phyloP scores from a whole-genome alignment of 2,888 invertebrate genomes.

The Uropetala carovei region DNA sequence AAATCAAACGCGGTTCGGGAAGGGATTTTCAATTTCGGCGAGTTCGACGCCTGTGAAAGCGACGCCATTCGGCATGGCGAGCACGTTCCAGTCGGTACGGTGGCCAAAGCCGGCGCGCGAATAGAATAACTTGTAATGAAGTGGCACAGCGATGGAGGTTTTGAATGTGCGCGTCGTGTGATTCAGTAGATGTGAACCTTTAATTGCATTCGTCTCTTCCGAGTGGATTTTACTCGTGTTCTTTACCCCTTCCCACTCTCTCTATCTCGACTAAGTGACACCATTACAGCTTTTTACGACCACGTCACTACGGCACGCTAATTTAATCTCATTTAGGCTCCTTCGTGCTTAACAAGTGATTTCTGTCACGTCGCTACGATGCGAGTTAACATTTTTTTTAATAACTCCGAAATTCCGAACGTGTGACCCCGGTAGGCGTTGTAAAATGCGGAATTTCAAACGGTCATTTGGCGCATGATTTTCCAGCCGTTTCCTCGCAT shows the following conservation, averaged over 20 bases:
- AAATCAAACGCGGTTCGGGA: no score
- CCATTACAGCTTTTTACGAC: not conserved
- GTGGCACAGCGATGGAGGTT: not conserved
- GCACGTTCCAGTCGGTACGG: not conserved
- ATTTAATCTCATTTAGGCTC: not conserved
- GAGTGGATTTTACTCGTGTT: not conserved
- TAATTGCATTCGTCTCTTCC: conserved; percentile 19
- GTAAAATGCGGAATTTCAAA: not conserved
- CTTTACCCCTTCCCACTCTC: not conserved
- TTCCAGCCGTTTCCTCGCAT: no score
- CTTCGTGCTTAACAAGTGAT: not conserved
- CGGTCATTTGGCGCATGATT: not conserved
- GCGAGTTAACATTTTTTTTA: not conserved
- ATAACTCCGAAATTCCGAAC: not conserved
- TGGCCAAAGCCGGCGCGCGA: not conserved
- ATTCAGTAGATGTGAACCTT: not conserved
- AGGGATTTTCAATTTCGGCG: not conserved
- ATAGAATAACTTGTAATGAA: conserved; percentile 14
- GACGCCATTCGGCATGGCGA: not conserved
- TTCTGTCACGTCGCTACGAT: not conserved
- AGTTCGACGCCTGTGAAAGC: not conserved
- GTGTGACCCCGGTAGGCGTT: not conserved
- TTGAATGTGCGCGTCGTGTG: not conserved
- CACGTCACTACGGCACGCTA: not conserved
- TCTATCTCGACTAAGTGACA: not conserved